Conservation (phyloP, 2,797 vertebrate species). For the Clarias fuscus region DNA sequence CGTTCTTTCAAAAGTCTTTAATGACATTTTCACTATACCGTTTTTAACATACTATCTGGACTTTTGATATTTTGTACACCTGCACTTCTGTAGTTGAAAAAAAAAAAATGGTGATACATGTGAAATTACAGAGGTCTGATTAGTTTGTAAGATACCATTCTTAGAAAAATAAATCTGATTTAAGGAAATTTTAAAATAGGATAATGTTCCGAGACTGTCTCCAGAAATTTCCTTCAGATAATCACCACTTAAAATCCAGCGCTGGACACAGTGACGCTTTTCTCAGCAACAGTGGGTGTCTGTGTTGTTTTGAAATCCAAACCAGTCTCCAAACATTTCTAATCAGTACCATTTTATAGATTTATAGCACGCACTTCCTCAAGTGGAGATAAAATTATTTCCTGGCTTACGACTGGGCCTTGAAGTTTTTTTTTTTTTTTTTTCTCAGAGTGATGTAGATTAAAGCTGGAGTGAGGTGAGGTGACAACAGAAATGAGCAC, state of each 20-base stretch:
- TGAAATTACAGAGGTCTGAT: too few relatives aligned
- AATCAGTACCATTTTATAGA: conserved; percentile 1
- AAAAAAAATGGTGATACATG: too few relatives aligned
- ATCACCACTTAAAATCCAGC: conserved; percentile 21
- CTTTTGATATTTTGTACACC: too few relatives aligned
- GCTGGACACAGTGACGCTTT: not conserved
- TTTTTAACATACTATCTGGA: too few relatives aligned
- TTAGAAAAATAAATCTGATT: not conserved
- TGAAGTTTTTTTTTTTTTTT: not conserved
- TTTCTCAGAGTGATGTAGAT: not conserved
- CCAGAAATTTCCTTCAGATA: conserved; percentile 11
- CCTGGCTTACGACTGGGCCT: not conserved
- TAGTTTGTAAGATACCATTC: too few relatives aligned
- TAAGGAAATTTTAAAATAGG: not conserved
- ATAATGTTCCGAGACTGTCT: conserved; percentile 21
- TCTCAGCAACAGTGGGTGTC: not conserved
- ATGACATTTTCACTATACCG: too few relatives aligned
- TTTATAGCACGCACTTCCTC: not conserved
- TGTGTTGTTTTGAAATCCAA: conserved; percentile 16
- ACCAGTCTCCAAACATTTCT: conserved; percentile 16
- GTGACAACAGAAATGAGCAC: not conserved
- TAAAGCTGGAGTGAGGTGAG: conserved; percentile 2
- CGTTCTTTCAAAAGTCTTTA: too few relatives aligned
- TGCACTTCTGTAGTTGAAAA: too few relatives aligned
- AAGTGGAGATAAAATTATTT: not conserved